Evolutionary conservation across 2,888 invertebrate species (phyloP), one percentile per base, ranked within the genome.

Genomic region (Megamerina dolium): DNA sequence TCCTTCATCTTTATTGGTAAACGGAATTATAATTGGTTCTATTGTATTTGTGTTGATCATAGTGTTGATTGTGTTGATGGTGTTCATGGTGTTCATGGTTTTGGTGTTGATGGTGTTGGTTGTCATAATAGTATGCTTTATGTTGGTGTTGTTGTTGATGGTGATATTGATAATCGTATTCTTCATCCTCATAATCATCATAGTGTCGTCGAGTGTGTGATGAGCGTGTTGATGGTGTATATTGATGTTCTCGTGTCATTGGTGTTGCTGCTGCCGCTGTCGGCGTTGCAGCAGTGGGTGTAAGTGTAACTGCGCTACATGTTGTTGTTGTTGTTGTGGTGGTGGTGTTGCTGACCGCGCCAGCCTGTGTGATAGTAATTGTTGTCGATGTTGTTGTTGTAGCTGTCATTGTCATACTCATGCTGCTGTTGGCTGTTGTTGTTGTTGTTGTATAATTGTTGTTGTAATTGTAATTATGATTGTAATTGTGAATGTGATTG

Each of bases 1-100:
- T 43, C 23, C 23, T 23, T 23, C 23, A 23, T 37, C 32, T 34
- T 52, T 53, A 65, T 53, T 66, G 66, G 64, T 65, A 65, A 66
- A 67, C 68, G 63, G 64, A 65, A 64, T 65, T 65, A 63, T 65
- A 59, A 65, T 66, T 61, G 50, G 52, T 51, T 56, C 64, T 65
- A 52, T 59, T 51, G 51, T 52, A 49, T 40, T 36, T 43, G 34
- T 51, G 45, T 33, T 64, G 65, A n/a, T n/a, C n/a, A n/a, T n/a
- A n/a, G 23, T 54, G 50, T 23, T 51, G 39, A 48, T 47, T 30
- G 46, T 64, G 54, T 58, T 62, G 61, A 32, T 50, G 48, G 3
- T 52, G 51, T 55, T 53, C 52, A 35, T 48, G 54, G 30, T 50
- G 49, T 48, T 49, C n/a, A n/a, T n/a, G 47, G 32, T 49, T 57